Base-by-base conservation (phyloP, 2,888 invertebrate species). In the Pegoplata infirma region DNA sequence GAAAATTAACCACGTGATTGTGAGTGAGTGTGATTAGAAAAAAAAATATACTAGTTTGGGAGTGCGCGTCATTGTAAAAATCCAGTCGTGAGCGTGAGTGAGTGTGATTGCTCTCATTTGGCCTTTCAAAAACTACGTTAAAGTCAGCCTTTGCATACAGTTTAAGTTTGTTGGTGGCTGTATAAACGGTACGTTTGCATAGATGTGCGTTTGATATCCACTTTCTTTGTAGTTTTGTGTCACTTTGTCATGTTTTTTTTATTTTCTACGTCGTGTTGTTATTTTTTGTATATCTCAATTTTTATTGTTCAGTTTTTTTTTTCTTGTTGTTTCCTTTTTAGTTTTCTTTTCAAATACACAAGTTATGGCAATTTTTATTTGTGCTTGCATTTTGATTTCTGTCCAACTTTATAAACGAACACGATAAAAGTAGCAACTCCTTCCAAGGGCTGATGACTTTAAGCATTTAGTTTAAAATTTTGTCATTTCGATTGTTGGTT, bases 321-420 rank as follows among this genome's bases (percentile, higher is more conserved):
- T 63, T 36, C 19, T 63, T 28, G 14, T 44, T 44, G 5, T n/a
- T 63, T 51, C 17, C 28, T n/a, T 56, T 21, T 51, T 8, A n/a
- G n/a, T 58, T 44, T 25, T 28, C 19, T 66, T n/a, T 6, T 40
- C 23, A 23, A 49, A 28, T 61, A 68, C 44, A 58, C 59, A 56
- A 66, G 61, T 71, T 72, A 71, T 55, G 44, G 61, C 59, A 49
- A 77, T 61, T 77, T 49, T 63, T 72, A 72, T 76, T 76, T 67
- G 72, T 25, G 44, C 63, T 72, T 67, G 28, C 51, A 55, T 55
- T 77, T 67, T 67, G 72, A 72, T 63, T 77, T 67, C 46, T 63
- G 17, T 77, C 67, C 72, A 72, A 67, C 40, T 66, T 72, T 69
- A 10, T 14, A 49, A 47, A 19, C 12, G 19, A 51, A 53, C 14